Evolutionary conservation across 2,888 invertebrate genomes (phyloP).

Genomic region (Macaria notata): DNA sequence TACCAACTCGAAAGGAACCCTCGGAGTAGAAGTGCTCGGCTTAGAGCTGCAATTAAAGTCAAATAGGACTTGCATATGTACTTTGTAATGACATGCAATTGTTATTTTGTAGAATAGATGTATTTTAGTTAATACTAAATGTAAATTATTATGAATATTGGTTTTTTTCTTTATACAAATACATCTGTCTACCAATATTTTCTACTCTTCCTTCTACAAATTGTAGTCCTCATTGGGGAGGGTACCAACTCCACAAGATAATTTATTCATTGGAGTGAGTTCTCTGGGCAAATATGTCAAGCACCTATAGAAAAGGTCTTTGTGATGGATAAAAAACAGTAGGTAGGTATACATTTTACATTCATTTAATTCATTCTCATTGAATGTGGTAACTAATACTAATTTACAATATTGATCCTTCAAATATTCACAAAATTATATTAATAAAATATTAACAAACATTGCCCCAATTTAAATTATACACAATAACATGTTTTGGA

Average conservation of each 20-base stretch:
- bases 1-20: constrained; percentile 91
- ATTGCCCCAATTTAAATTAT: no score
- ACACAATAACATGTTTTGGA: no score
- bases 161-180: not conserved
- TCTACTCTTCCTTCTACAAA: no score
- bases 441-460: no score
- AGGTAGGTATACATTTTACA: constrained; percentile 27
- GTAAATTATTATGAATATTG: not conserved
- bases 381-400: constrained; percentile 58
- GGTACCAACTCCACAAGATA: no score
- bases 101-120: constrained; percentile 6
- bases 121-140: constrained; percentile 3
- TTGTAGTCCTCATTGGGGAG: no score
- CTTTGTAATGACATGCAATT: constrained; percentile 14
- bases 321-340: no score
- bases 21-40: constrained; percentile 93
- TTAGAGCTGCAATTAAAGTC: constrained; percentile 91
- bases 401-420: constrained; percentile 47
- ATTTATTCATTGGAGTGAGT: no score
- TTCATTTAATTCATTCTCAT: constrained; percentile 55
- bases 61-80: constrained; percentile 56
- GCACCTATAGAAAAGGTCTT: no score
- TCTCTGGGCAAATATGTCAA: no score
- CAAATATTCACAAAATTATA: constrained; percentile 12
- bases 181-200: no score